A percentile compares a stretch with the other conserved stretches of the same genome.
phyloP scores from a whole-genome alignment of 2,797 vertebrate genomes.

The Danio choprae region DNA sequence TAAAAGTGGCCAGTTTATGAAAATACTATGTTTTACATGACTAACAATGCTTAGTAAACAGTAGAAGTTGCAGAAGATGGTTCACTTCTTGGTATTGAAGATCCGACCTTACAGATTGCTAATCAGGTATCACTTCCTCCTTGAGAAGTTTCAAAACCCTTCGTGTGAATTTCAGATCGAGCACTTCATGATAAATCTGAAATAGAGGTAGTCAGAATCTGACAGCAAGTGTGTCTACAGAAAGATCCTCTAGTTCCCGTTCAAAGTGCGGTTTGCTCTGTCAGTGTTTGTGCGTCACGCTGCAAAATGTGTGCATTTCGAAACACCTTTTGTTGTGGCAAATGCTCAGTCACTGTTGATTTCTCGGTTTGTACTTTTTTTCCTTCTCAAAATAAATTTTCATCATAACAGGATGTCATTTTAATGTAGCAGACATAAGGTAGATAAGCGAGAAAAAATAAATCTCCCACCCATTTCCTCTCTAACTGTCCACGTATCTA shows the following conservation, averaged over 20 bases:
- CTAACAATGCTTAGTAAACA: background rate
- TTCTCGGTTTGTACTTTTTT: slow-evolving; percentile 43
- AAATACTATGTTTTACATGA: background rate
- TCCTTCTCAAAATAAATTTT: slow-evolving; percentile 36
- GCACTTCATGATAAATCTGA: slow-evolving; percentile 16
- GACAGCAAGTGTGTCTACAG: background rate
- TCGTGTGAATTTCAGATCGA: background rate
- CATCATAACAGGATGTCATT: slow-evolving; percentile 59
- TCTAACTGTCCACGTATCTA: slow-evolving; percentile 45
- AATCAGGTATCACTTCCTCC: slow-evolving; percentile 27
- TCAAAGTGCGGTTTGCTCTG: slow-evolving; percentile 65
- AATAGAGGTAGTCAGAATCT: slow-evolving; percentile 44
- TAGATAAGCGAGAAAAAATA: slow-evolving; percentile 40
- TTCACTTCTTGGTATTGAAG: slow-evolving; percentile 14
- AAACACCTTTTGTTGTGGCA: slow-evolving; percentile 65
- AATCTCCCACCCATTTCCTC: slow-evolving; percentile 38
- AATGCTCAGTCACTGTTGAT: slow-evolving; percentile 43
- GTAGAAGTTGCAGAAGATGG: background rate
- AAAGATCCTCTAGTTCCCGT: slow-evolving; percentile 37
- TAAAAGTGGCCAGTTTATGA: background rate
- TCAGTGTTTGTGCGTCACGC: slow-evolving; percentile 67
- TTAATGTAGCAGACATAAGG: slow-evolving; percentile 45
- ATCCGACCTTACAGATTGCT: background rate
- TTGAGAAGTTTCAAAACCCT: slow-evolving; percentile 22
- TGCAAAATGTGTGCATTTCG: slow-evolving; percentile 62